These are phyloP conservation scores for Lordiphosa stackelbergi DNA, from an alignment of 1,140 invertebrate genomes.

Conservation along the genomic window DNA sequence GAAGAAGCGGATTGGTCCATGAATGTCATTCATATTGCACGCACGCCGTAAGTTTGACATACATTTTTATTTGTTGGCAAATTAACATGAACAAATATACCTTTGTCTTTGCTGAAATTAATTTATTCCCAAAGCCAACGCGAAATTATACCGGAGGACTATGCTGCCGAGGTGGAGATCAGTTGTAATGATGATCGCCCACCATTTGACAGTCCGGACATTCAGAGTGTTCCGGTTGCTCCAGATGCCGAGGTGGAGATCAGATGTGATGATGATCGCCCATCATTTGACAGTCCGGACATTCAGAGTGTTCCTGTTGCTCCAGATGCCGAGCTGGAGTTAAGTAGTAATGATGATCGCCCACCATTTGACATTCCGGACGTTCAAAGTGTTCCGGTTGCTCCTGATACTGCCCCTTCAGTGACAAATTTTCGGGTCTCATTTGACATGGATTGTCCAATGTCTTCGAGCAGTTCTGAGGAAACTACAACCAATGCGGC, in stretches of 20 bases:
- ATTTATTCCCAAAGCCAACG: constrained; percentile 1
- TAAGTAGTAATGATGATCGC: no score
- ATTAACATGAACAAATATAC: no score
- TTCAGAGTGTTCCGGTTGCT: neutral
- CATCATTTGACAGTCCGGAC: neutral
- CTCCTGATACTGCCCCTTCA: neutral
- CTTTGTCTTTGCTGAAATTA: no score
- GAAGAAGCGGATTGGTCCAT: constrained; percentile 41
- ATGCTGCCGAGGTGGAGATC: neutral
- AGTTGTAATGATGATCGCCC: no score
- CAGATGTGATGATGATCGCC: no score
- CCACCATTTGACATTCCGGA: neutral
- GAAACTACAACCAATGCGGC: no score
- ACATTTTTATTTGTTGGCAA: no score
- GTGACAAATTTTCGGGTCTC: no score
- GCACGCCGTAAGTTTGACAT: constrained; percentile 21
- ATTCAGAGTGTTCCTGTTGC: neutral
- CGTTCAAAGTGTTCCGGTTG: neutral
- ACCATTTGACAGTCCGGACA: neutral
- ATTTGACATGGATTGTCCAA: neutral
- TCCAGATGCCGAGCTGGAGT: no score
- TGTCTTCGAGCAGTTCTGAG: constrained; percentile 1
- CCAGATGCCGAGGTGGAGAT: no score
- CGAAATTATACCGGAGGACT: neutral
- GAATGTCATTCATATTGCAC: constrained; percentile 19